Conservation (phyloP, 2,888 invertebrate species). For the Trissolcus japonicus region DNA sequence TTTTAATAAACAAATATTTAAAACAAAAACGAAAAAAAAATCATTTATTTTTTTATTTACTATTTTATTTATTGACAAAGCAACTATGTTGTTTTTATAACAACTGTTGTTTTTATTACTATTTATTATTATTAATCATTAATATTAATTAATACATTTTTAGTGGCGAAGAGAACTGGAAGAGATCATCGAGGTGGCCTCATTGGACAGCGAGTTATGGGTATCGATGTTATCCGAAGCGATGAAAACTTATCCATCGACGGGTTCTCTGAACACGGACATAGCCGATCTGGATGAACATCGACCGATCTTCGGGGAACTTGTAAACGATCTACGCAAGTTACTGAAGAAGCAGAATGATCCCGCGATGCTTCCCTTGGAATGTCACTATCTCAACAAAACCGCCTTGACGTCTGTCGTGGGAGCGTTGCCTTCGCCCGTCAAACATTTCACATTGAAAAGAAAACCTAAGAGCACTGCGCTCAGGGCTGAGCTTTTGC, state of each 20-base stretch:
- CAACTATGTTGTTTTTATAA: neutral
- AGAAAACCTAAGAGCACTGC: slow-evolving; percentile 96
- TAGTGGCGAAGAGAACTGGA: slow-evolving; percentile 96
- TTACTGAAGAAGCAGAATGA: slow-evolving; percentile 90
- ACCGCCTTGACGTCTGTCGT: slow-evolving; percentile 92
- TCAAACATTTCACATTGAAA: slow-evolving; percentile 94
- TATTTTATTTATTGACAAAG: neutral
- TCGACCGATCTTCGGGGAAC: slow-evolving; percentile 91
- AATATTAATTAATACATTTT: slow-evolving; percentile 68
- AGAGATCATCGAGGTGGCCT: slow-evolving; percentile 95
- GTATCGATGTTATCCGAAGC: slow-evolving; percentile 97
- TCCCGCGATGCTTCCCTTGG: slow-evolving; percentile 91
- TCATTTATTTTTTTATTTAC: slow-evolving; percentile 1
- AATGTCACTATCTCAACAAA: slow-evolving; percentile 97
- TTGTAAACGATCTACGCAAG: slow-evolving; percentile 89
- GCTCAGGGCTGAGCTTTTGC: slow-evolving; percentile 90
- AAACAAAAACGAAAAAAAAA: no score
- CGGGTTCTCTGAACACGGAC: slow-evolving; percentile 92
- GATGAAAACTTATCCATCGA: slow-evolving; percentile 93
- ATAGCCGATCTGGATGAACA: slow-evolving; percentile 93
- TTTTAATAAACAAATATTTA: neutral
- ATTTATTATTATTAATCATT: no score
- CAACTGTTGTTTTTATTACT: no score
- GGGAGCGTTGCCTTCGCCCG: slow-evolving; percentile 87
- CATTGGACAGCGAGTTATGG: slow-evolving; percentile 96